Evolutionary conservation across 2,113 vertebrate genomes (phyloP), one percentile per base, ranked within the genome.

Genomic region (Coryphaenoides rupestris): DNA sequence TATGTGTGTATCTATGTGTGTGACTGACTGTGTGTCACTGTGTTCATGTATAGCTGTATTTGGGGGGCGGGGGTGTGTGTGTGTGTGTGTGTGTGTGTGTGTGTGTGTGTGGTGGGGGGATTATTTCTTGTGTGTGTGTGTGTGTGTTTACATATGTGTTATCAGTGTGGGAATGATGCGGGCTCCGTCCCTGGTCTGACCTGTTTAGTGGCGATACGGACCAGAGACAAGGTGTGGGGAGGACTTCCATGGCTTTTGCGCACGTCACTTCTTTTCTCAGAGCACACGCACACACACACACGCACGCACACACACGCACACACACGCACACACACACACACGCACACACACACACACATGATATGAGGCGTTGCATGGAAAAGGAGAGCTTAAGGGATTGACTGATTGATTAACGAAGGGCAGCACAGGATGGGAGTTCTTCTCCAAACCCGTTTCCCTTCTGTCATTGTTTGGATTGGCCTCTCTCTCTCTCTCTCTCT

Each of bases 351-450:
- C 24, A 58, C 56, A 58, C 24, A 58, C 33, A 0, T 60, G 58
- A 47, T 2, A 33, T 21, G 19, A 16, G 23, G 47, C 15, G n/a
- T 10, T 19, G 3, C 55, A 65, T 50, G n/a, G 15, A 50, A 16
- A 54, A n/a, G 21, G 54, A 72, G 67, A 57, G 50, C 5, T 57
- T 57, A 2, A 15, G 22, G 23, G 21, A 26, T 17, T 26, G 58
- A 60, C 33, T 19, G 19, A 21, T 21, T 19, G 15, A 45, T 60
- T 54, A 12, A 33, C 33, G 47, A 19, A 67, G 60, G 21, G 49
- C 58, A 52, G 49, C 21, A 65, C 84, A 85, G 84, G 87, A 87
- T 79, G 84, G 78, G 85, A 83, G 81, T 77, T 76, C 70, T 74
- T 72, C 64, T 84, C 72, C 70, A 23, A 68, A 73, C 75, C 66